These are phyloP conservation scores for Tricholaema leucomelas DNA, from an alignment of 2,113 vertebrate species.

Conservation along the genomic window DNA sequence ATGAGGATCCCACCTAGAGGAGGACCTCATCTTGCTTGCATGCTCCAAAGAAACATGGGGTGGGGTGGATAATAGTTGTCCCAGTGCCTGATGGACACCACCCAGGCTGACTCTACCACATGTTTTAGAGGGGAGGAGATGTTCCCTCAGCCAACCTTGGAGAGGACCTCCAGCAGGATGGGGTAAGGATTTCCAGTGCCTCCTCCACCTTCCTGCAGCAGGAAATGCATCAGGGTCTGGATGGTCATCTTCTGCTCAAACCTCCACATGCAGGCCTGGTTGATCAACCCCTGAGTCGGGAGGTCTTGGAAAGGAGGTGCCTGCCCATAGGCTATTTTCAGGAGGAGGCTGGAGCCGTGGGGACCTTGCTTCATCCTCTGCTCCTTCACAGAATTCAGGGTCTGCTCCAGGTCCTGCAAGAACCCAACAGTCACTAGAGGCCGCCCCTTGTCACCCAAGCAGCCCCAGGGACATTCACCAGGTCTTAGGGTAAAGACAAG, in stretches of 20 bases:
- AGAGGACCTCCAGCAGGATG: not conserved
- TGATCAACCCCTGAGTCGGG: not conserved
- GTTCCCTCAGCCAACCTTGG: not conserved
- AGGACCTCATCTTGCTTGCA: no score
- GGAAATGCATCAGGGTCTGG: slow-evolving; percentile 18
- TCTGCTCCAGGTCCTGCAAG: not conserved
- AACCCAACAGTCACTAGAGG: not conserved
- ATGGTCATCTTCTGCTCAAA: slow-evolving; percentile 5
- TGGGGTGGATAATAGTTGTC: not conserved
- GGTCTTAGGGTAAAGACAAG: not conserved
- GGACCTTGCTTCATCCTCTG: not conserved
- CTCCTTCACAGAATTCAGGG: not conserved
- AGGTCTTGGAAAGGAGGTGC: not conserved
- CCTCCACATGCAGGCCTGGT: slow-evolving; percentile 38
- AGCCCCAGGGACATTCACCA: not conserved
- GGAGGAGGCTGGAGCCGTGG: not conserved
- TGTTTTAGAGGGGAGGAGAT: not conserved
- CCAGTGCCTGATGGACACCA: not conserved
- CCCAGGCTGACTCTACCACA: not conserved
- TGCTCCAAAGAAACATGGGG: not conserved
- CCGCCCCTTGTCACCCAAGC: not conserved
- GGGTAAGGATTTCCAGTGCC: not conserved
- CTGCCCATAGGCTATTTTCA: not conserved
- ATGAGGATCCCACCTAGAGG: not conserved
- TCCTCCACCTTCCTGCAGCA: not conserved